Base-by-base conservation (phyloP, 1,140 invertebrate genomes). In the Thalassaphorura encarpata region DNA sequence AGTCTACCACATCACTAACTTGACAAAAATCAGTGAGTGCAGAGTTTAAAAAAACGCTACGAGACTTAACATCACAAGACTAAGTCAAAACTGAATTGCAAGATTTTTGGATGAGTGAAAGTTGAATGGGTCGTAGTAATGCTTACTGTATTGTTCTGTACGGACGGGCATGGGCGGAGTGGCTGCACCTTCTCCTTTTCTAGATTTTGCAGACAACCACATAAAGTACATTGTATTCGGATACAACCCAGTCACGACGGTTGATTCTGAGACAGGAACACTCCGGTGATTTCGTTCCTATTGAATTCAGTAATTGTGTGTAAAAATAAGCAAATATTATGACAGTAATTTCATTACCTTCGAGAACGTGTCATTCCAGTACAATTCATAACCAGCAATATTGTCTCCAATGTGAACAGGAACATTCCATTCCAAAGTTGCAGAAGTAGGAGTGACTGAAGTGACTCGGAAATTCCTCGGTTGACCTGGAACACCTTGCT, bases 141-240 rank as follows among this genome's bases (percentile, higher is more conserved):
- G 50, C 89, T 88, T 89, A 97, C 93, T 88, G 78, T 92, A 96
- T 81, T 90, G 89, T 71, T 93, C 92, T 28, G 93, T 97, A 72
- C 87, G 81, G 43, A 93, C 88, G 53, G 89, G 87, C 63, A 94
- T 85, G 0, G 88, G 89, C n/a, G 91, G 87, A 4, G 92, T 96
- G 24, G 87, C 86, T 3, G 93, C 90, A 13, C 93, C 93, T 71
- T 97, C 92, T 2, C 93, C 94, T 31, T 87, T 77, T 59, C 87
- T 83, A 2, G 89, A 95, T 56, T 87, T 79, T 18, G 93, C 94
- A 2, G 92, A 89, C 58, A 98, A 75, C 87, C 92, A 95, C 57
- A 97, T 85, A 74, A 91, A 91, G 76, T 97, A 98, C 33, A 94
- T 71, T 2, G 93, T 96, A 75, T 97, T 93, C 5, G 94, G 93